Conservation (phyloP, 1,140 invertebrate genomes). For the Ceratosolen solmsi region DNA sequence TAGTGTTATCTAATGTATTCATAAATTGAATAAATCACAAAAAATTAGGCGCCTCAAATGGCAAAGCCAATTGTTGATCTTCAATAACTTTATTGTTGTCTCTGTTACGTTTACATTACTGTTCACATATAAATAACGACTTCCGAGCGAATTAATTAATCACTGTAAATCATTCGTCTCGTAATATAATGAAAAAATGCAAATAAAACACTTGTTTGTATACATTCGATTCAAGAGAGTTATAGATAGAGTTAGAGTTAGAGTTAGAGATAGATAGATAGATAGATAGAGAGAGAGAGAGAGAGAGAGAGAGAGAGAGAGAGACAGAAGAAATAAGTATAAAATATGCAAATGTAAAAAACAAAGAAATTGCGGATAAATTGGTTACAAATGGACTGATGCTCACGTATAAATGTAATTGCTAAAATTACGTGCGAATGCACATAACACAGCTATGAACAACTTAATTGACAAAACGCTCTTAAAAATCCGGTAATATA, state of each 20-base stretch:
- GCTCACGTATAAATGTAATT: too few species aligned
- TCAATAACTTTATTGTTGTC: constrained; percentile 9
- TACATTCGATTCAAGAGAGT: too few species aligned
- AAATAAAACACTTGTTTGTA: not conserved
- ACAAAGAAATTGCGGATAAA: not conserved
- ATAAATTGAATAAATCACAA: not conserved
- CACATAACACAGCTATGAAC: constrained; percentile 13
- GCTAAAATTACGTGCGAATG: constrained; percentile 16
- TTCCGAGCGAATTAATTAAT: not conserved
- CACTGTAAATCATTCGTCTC: not conserved
- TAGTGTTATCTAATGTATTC: constrained; percentile 9
- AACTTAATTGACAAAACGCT: not conserved
- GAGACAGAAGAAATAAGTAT: too few species aligned
- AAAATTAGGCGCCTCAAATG: not conserved
- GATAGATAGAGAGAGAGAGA: not conserved
- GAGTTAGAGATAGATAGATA: too few species aligned
- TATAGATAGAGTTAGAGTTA: too few species aligned
- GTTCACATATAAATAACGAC: not conserved
- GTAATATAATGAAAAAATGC: not conserved
- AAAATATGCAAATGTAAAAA: not conserved
- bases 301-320: not conserved
- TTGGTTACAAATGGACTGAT: not conserved
- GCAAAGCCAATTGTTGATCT: not conserved
- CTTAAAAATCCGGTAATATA: constrained; percentile 9
- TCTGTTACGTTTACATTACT: constrained; percentile 13